Percentiles rank a stretch among this genome's conserved stretches.
Evolutionary conservation across 2,888 invertebrate genomes (phyloP).

Genomic region (Campaea margaritaria): DNA sequence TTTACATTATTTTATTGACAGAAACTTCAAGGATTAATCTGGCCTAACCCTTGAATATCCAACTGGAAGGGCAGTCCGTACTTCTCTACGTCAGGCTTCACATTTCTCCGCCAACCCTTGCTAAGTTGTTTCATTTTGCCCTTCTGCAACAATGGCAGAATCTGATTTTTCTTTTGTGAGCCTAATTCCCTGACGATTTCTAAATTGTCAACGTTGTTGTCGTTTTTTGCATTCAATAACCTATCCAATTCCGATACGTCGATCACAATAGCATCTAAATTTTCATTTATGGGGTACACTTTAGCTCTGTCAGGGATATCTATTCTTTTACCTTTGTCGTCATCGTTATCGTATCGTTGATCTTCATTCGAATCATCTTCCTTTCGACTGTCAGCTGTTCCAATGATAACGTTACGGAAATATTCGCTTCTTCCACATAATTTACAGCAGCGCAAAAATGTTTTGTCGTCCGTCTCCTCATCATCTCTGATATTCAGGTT

Average conservation of each 20-base stretch:
- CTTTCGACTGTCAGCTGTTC: neutral
- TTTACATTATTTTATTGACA: constrained; percentile 7
- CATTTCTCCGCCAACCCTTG: constrained; percentile 4
- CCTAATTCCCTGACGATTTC: constrained; percentile 4
- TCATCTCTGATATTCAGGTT: neutral
- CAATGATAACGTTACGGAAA: neutral
- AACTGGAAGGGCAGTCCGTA: constrained; percentile 66
- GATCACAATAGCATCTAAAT: constrained; percentile 57
- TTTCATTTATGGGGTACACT: constrained; percentile 47
- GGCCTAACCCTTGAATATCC: constrained; percentile 63
- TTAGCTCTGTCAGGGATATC: constrained; percentile 20
- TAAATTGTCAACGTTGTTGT: constrained; percentile 9
- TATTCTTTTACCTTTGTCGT: constrained; percentile 6
- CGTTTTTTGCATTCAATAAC: constrained; percentile 15
- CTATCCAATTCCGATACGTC: constrained; percentile 45
- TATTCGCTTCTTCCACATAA: constrained; percentile 9
- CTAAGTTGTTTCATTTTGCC: constrained; percentile 25
- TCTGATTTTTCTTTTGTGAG: neutral
- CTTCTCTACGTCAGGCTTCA: constrained; percentile 33
- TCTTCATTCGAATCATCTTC: neutral
- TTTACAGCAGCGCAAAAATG: constrained; percentile 14
- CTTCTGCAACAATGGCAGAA: constrained; percentile 48
- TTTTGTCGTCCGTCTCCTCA: constrained; percentile 2
- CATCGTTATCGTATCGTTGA: neutral
- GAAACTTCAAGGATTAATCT: constrained; percentile 50